phyloP scores from a whole-genome alignment of 2,113 vertebrate genomes.

The Meleagris gallopavo region DNA sequence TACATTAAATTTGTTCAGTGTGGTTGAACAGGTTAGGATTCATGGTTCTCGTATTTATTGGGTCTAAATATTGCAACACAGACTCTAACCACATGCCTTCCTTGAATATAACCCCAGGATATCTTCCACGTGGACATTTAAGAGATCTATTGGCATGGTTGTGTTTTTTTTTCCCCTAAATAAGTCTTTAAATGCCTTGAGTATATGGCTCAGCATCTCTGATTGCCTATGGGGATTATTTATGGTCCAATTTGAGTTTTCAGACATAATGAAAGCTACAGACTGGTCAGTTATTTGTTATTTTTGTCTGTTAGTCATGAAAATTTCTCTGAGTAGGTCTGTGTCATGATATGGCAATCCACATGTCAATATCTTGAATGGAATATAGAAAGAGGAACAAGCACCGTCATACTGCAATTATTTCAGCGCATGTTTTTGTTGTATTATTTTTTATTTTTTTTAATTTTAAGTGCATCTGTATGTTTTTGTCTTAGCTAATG shows the following conservation, averaged over 20 bases:
- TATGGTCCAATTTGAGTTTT: neutral
- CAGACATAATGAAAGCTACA: neutral
- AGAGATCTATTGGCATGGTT: neutral
- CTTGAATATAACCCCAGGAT: neutral
- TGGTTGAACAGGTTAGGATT: neutral
- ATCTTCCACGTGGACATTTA: neutral
- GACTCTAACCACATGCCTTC: neutral
- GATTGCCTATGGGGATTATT: neutral
- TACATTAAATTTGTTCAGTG: neutral
- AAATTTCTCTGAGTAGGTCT: neutral
- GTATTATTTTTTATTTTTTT: neutral
- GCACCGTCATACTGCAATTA: neutral
- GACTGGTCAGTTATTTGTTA: neutral
- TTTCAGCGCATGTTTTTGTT: neutral
- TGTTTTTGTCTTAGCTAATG: neutral
- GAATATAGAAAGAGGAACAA: constrained; percentile 15
- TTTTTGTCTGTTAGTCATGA: neutral
- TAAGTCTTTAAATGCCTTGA: neutral
- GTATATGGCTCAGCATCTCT: neutral
- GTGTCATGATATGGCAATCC: neutral
- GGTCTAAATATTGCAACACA: neutral
- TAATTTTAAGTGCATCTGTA: neutral
- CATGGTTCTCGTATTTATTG: neutral
- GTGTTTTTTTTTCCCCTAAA: neutral
- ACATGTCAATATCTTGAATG: neutral